Base-by-base conservation (phyloP, 2,888 invertebrate species). In the Sarcophaga carnaria region DNA sequence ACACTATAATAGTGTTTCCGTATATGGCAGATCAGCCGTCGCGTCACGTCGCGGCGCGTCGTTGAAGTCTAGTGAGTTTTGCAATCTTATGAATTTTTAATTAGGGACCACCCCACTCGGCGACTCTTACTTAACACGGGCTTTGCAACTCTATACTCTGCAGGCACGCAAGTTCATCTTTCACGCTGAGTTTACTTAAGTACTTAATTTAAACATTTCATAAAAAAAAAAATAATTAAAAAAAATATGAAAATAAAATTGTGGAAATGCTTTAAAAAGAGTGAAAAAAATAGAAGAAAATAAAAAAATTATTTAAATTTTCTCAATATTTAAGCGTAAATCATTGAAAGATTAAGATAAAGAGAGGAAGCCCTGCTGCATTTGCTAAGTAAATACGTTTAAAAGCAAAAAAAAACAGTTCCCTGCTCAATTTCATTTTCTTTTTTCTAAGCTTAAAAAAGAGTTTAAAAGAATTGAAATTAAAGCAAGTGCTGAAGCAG, bases 401-500 rank as follows among this genome's bases (percentile, higher is more conserved):
- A 59, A 59, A 14, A 17, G 37, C 37, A 37, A 8, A 37, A 37
- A 20, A 22, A 22, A 37, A 37, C 37, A 37, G 2, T 37, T 37
- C 2, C 37, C 37, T 37, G 10, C 37, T 10, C 8, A 37, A 37
- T 37, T 10, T 10, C 37, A 37, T 37, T 59, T 59, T n/a, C 59
- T 10, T 59, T n/a, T 22, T 22, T 22, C 22, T 59, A 17, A 59
- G n/a, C n/a, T n/a, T 59, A 17, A 22, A 20, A 45, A 45, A 62
- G 6, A 10, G 22, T 37, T 12, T 72, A 8, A 14, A 47, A 27
- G 6, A 67, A 47, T 20, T 71, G 25, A 81, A 81, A 81, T 81
- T 81, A 81, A 76, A 63, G 8, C 81, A 81, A 81, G 81, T 81
- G 81, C 81, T 81, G 70, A 81, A 81, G 81, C 81, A 81, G 75